Conservation (phyloP, 2,113 vertebrate genomes). For the Acinonyx jubatus region DNA sequence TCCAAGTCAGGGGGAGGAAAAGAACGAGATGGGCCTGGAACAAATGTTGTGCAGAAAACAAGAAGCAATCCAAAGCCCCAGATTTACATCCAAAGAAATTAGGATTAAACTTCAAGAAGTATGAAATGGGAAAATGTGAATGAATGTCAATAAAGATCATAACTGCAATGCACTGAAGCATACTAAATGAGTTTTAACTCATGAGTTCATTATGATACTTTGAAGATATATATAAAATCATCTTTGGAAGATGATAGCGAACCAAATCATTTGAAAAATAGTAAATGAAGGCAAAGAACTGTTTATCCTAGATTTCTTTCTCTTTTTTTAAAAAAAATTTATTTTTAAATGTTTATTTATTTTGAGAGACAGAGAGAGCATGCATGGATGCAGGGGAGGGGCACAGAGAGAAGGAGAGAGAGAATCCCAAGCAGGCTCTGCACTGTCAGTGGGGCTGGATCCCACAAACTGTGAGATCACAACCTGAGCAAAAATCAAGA, state of each 20-base stretch:
- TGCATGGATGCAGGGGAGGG: background rate
- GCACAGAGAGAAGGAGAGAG: background rate
- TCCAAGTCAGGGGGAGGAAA: background rate
- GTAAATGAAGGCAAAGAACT: background rate
- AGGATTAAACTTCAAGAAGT: background rate
- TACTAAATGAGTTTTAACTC: background rate
- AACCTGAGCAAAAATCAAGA: background rate
- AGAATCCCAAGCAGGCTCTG: background rate
- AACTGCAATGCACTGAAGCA: background rate
- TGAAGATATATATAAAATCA: background rate
- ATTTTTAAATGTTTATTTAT: background rate
- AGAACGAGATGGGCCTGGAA: background rate
- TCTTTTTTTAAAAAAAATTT: background rate
- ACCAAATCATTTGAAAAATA: background rate
- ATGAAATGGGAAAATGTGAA: background rate
- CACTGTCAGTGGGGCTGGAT: background rate
- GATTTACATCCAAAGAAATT: background rate
- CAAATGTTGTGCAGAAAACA: background rate
- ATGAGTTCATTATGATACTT: background rate
- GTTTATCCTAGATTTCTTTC: background rate
- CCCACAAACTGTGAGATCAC: background rate
- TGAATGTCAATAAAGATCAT: background rate
- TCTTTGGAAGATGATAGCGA: background rate
- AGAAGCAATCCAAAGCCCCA: background rate
- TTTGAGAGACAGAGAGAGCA: background rate